Percentiles rank a stretch among this genome's conserved stretches.
These are phyloP conservation scores for Cephonodes hylas DNA, from an alignment of 2,888 invertebrate species.

Conservation along the genomic window DNA sequence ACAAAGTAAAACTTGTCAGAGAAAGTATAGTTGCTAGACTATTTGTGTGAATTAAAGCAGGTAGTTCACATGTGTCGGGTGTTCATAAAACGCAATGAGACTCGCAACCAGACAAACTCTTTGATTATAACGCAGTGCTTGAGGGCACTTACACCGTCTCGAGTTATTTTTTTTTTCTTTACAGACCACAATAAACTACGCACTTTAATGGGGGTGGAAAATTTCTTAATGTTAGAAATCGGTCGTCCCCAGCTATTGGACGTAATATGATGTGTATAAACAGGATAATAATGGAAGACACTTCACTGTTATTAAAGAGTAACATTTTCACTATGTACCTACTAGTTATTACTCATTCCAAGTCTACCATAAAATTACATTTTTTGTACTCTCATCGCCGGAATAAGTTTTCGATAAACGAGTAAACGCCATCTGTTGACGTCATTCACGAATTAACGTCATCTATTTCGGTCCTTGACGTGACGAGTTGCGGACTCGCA, in stretches of 20 bases:
- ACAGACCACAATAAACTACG: no score
- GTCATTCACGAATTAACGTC: not conserved
- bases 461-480: constrained; percentile 1
- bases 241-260: no score
- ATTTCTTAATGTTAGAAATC: no score
- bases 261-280: no score
- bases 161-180: not conserved
- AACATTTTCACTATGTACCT: no score
- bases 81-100: not conserved
- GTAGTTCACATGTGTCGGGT: not conserved
- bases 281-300: no score
- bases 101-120: not conserved
- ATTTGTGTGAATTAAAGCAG: not conserved
- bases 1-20: no score
- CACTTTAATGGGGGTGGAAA: no score
- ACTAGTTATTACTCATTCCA: no score
- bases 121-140: not conserved
- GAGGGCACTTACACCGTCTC: not conserved
- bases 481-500: not conserved
- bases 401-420: not conserved
- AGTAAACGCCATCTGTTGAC: not conserved
- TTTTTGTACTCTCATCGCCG: not conserved
- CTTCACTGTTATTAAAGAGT: no score
- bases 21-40: no score
- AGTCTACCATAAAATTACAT: no score